phyloP scores from a whole-genome alignment of 35 echinoderm and acorn worm species.

The Amphiura filiformis region DNA sequence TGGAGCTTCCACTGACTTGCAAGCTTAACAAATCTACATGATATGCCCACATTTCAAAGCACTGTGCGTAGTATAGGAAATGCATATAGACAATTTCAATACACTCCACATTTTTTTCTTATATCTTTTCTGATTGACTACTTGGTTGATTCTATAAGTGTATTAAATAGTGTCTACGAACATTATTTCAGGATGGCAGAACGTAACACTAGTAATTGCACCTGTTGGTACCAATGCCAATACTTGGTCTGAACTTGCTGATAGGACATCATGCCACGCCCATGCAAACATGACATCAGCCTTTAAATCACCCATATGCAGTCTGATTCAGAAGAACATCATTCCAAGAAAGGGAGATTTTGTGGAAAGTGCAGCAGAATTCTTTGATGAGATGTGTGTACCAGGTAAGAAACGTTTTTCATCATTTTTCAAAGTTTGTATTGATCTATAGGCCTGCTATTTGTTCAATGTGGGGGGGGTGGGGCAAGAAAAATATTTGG shows the following conservation, averaged over 20 bases:
- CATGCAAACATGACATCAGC: constrained; percentile 44
- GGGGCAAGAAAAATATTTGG: too few relatives aligned
- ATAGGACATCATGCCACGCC: constrained; percentile 51
- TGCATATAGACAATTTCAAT: too few relatives aligned
- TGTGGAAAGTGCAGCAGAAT: constrained; percentile 79
- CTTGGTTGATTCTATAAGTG: too few relatives aligned
- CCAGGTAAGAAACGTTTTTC: constrained; percentile 95
- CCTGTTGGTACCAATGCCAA: background rate
- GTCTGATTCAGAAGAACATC: constrained; percentile 67
- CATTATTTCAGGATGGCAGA: constrained; percentile 65
- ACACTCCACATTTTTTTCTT: too few relatives aligned
- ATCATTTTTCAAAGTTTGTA: constrained; percentile 11
- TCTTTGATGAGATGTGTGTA: constrained; percentile 80
- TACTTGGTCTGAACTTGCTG: constrained; percentile 32
- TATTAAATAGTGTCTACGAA: too few relatives aligned
- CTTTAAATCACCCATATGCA: constrained; percentile 66
- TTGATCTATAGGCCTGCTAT: too few relatives aligned
- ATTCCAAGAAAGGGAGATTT: constrained; percentile 67
- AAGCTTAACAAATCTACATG: too few relatives aligned
- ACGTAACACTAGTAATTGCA: constrained; percentile 67
- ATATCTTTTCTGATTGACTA: too few relatives aligned
- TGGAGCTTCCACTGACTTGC: too few relatives aligned
- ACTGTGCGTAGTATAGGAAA: too few relatives aligned
- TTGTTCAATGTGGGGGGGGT: too few relatives aligned
- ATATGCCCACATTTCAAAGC: too few relatives aligned